Percentiles rank a stretch among this genome's conserved stretches.
These are phyloP conservation scores for Diceros bicornis DNA, from an alignment of 2,797 vertebrate genomes.

Conservation along the genomic window DNA sequence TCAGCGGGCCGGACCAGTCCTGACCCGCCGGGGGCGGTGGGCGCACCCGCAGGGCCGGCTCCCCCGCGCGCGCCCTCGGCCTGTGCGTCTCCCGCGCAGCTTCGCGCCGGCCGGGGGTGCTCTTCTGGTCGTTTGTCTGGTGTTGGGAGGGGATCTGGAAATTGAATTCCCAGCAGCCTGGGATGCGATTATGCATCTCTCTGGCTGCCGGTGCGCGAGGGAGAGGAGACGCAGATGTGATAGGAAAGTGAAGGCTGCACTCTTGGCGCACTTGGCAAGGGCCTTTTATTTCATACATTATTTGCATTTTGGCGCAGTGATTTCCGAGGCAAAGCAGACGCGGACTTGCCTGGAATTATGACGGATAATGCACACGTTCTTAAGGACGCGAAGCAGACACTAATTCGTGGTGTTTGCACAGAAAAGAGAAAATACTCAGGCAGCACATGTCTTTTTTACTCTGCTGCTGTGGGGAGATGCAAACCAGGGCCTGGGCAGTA, in stretches of 20 bases:
- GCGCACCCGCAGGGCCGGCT: too few relatives aligned
- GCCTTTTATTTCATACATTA: constrained; percentile 28
- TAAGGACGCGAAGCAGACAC: background rate
- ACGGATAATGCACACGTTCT: background rate
- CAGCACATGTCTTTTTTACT: background rate
- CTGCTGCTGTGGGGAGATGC: background rate
- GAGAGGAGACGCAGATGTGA: background rate
- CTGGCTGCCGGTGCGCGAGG: background rate
- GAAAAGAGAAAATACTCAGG: background rate
- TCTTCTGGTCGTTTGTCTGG: background rate
- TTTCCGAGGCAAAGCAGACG: constrained; percentile 3
- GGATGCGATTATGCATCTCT: background rate
- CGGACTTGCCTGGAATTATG: background rate
- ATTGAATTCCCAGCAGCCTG: fast-evolving
- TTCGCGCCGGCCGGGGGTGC: background rate
- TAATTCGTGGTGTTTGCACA: background rate
- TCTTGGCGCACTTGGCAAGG: constrained; percentile 1
- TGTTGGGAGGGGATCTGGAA: background rate
- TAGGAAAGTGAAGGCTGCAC: constrained; percentile 22
- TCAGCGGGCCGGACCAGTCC: fast-evolving
- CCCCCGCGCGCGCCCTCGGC: background rate
- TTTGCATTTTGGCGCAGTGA: constrained; percentile 59
- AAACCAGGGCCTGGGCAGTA: background rate
- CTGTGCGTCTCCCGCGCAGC: background rate
- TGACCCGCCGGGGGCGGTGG: fast-evolving